These are phyloP conservation scores for Rissa tridactyla DNA, from an alignment of 2,113 vertebrate species.

Conservation along the genomic window DNA sequence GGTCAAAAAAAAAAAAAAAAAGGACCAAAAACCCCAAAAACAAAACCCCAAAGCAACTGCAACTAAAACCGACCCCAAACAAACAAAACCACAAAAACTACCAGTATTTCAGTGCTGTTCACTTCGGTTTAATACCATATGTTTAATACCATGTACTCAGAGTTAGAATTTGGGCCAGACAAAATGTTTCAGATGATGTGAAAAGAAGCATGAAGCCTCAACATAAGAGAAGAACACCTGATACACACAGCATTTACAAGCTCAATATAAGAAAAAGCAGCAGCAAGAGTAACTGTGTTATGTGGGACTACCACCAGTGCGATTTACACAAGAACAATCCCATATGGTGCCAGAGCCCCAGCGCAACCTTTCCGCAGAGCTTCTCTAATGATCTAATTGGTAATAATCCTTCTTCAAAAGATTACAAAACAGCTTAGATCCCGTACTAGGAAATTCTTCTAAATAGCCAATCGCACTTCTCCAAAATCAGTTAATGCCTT, in stretches of 20 bases:
- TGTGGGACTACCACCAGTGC: background rate
- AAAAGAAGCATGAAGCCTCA: background rate
- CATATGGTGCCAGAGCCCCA: background rate
- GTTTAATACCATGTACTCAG: background rate
- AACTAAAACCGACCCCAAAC: background rate
- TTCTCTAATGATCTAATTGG: background rate
- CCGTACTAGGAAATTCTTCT: background rate
- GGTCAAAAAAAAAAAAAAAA: background rate
- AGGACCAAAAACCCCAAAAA: background rate
- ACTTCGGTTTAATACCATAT: background rate
- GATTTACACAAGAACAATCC: rapidly evolving
- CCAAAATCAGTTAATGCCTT: background rate
- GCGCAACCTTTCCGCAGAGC: background rate
- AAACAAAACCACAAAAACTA: background rate
- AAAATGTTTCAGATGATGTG: background rate
- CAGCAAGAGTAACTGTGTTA: background rate
- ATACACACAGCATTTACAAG: background rate
- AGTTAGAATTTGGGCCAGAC: background rate
- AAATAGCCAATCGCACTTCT: background rate
- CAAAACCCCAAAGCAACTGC: background rate
- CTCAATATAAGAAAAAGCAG: background rate
- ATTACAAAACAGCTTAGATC: background rate
- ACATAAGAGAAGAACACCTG: background rate
- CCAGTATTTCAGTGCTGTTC: background rate
- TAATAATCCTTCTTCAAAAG: background rate